These are phyloP conservation scores for Diplogasteroides magnus DNA, from an alignment of 1,140 invertebrate genomes.

Conservation along the genomic window DNA sequence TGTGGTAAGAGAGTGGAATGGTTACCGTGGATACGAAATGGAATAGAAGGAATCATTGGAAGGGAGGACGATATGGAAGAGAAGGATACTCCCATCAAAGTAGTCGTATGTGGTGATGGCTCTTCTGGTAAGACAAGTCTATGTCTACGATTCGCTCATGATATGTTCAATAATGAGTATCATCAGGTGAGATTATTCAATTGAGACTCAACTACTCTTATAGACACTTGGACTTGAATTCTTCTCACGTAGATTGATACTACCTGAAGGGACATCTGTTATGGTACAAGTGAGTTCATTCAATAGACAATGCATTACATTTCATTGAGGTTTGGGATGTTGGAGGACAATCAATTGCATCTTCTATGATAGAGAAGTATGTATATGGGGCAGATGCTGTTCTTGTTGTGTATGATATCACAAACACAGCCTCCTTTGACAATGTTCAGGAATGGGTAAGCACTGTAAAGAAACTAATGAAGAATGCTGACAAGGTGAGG, in stretches of 20 bases:
- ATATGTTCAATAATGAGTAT: conserved; percentile 71
- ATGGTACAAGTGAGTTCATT: conserved; percentile 56
- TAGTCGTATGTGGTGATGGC: conserved; percentile 74
- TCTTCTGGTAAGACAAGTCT: conserved; percentile 73
- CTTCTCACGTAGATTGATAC: conserved; percentile 67
- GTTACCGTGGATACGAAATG: background rate
- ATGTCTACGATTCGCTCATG: conserved; percentile 66
- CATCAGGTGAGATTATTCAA: conserved; percentile 35
- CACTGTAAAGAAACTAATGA: conserved; percentile 63
- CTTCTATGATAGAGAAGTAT: conserved; percentile 77
- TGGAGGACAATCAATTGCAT: conserved; percentile 70
- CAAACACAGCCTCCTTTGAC: conserved; percentile 74
- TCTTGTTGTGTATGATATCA: conserved; percentile 79
- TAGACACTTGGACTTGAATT: conserved; percentile 75
- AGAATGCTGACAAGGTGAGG: conserved; percentile 58
- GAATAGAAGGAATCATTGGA: background rate
- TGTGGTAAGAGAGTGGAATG: background rate
- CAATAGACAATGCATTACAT: conserved; percentile 60
- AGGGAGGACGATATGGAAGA: conserved; percentile 36
- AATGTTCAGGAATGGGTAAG: conserved; percentile 70
- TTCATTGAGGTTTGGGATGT: conserved; percentile 77
- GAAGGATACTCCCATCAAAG: conserved; percentile 65
- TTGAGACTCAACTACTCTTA: background rate
- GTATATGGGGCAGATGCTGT: conserved; percentile 74
- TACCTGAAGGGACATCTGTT: conserved; percentile 62